Evolutionary conservation across 2,113 vertebrate genomes (phyloP).

Genomic region (Clarias gariepinus): DNA sequence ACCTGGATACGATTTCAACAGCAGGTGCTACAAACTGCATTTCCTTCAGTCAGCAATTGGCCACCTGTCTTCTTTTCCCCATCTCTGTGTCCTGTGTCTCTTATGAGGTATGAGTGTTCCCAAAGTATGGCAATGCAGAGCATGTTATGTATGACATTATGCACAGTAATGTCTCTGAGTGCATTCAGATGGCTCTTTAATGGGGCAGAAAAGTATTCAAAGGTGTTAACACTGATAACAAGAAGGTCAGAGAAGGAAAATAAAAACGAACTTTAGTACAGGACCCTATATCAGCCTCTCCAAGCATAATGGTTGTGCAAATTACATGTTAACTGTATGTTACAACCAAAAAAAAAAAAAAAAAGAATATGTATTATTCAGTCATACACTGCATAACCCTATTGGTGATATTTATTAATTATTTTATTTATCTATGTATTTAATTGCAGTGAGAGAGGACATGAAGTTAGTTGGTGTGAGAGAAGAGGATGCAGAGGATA

Average conservation of each 20-base stretch:
- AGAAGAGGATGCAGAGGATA: too few species aligned
- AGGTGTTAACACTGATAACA: background rate
- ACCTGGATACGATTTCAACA: conserved; percentile 82
- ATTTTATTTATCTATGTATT: background rate
- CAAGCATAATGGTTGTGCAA: background rate
- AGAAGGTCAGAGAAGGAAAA: background rate
- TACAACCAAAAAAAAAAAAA: background rate
- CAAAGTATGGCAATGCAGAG: background rate
- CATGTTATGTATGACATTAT: too few species aligned
- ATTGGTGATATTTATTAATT: too few species aligned
- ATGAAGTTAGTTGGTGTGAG: too few species aligned
- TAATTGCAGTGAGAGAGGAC: too few species aligned
- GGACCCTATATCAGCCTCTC: background rate
- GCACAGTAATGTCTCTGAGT: background rate
- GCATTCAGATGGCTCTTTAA: background rate
- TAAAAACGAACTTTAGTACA: background rate
- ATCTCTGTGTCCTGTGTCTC: background rate
- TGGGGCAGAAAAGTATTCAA: background rate
- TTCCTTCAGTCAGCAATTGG: conserved; percentile 67
- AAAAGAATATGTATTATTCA: background rate
- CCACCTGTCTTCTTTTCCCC: conserved; percentile 75
- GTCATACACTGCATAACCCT: background rate
- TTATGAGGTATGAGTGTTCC: background rate
- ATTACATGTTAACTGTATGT: background rate
- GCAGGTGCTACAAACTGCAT: conserved; percentile 73